A percentile compares a stretch with the other conserved stretches of the same genome.
Evolutionary conservation across 2,888 invertebrate genomes (phyloP).

Genomic region (Aporophyla lueneburgensis): DNA sequence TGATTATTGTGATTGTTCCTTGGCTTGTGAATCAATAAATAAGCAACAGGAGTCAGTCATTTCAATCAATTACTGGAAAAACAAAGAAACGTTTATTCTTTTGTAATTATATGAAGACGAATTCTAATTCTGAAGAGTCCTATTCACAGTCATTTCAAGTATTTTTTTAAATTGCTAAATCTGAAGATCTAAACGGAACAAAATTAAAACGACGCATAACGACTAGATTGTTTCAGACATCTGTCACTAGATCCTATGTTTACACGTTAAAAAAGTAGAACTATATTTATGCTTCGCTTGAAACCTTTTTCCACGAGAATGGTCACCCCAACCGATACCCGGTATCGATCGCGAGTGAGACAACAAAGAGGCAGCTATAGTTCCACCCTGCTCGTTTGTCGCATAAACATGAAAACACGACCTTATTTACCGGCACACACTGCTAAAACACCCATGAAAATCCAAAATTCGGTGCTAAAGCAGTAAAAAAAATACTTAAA

Average conservation of each 20-base stretch:
- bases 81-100: not conserved
- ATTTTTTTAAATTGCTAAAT: constrained; percentile 1
- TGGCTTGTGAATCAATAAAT: too few species aligned
- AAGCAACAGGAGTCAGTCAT: not conserved
- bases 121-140: not conserved
- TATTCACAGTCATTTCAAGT: not conserved
- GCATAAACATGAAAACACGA: constrained; percentile 87
- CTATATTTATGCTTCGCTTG: constrained; percentile 1
- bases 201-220: not conserved
- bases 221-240: not conserved
- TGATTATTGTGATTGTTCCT: too few species aligned
- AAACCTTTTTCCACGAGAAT: constrained; percentile 60
- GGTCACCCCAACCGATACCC: constrained; percentile 82
- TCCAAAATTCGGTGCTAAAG: constrained; percentile 47
- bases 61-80: too few species aligned
- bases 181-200: not conserved
- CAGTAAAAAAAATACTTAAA: constrained; percentile 45
- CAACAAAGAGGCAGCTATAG: constrained; percentile 82
- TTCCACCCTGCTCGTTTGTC: constrained; percentile 83
- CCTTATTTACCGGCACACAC: constrained; percentile 77
- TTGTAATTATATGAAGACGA: not conserved
- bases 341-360: constrained; percentile 85
- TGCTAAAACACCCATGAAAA: constrained; percentile 68
- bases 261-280: not conserved
- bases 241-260: not conserved